A percentile compares a stretch with the other conserved stretches of the same genome.
Evolutionary conservation across 1,140 invertebrate species (phyloP).

Genomic region (Drosophila teissieri): DNA sequence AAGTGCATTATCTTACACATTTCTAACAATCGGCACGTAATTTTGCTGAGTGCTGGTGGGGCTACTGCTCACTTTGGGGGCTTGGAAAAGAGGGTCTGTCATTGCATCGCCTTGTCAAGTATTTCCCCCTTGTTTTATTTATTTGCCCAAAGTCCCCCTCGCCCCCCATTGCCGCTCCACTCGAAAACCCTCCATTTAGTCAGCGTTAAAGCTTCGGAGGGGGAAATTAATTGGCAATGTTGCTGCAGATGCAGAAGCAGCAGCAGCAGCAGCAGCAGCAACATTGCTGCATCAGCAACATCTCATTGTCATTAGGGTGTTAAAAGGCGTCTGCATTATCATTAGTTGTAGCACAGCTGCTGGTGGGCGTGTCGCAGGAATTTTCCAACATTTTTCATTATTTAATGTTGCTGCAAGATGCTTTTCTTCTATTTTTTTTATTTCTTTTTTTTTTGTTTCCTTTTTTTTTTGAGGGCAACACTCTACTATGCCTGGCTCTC

Average conservation of each 20-base stretch:
- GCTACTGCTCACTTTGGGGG: slow-evolving; percentile 1
- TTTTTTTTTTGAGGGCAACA: slow-evolving; percentile 21
- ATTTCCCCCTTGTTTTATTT: slow-evolving; percentile 48
- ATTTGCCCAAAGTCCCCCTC: slow-evolving; percentile 44
- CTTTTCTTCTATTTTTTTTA: neutral
- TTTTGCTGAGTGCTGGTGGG: slow-evolving; percentile 1
- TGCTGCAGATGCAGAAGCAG: slow-evolving; percentile 24
- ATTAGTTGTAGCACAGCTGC: slow-evolving; percentile 50
- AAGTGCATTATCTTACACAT: neutral
- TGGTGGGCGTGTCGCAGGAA: slow-evolving; percentile 55
- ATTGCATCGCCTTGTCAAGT: slow-evolving; percentile 62
- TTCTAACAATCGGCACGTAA: neutral
- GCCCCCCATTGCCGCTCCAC: neutral
- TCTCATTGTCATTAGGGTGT: slow-evolving; percentile 71
- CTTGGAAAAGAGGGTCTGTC: slow-evolving; percentile 29
- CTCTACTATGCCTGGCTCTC: slow-evolving; percentile 19
- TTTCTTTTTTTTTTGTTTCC: neutral
- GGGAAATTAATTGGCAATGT: slow-evolving; percentile 58
- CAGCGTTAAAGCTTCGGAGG: slow-evolving; percentile 29
- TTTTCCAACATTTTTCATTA: slow-evolving; percentile 63
- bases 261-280: slow-evolving; percentile 9
- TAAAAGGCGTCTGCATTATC: slow-evolving; percentile 57
- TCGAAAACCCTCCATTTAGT: slow-evolving; percentile 8
- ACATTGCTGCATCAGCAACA: slow-evolving; percentile 40
- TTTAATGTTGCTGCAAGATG: slow-evolving; percentile 47